These are phyloP conservation scores for Ecliptopera silaceata DNA, from an alignment of 2,888 invertebrate species.

Conservation along the genomic window DNA sequence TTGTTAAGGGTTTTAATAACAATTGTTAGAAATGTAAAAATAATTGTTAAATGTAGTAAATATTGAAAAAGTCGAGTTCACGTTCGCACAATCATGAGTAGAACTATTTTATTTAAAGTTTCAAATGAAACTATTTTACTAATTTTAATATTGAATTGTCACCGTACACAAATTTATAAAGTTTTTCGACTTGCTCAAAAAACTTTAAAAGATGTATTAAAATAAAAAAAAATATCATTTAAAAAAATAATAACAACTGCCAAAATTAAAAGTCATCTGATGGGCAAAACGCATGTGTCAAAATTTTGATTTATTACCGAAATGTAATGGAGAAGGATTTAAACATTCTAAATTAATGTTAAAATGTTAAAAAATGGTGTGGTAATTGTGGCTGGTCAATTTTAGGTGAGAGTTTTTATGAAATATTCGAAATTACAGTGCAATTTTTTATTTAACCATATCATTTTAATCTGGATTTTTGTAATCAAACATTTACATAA, in stretches of 20 bases:
- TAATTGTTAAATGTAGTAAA: slow-evolving; percentile 69
- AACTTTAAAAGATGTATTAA: slow-evolving; percentile 10
- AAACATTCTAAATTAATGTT: slow-evolving; percentile 67
- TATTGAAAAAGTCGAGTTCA: slow-evolving; percentile 66
- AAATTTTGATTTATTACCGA: slow-evolving; percentile 43
- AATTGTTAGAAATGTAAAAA: slow-evolving; percentile 50
- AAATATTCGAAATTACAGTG: slow-evolving; percentile 22
- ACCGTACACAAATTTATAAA: slow-evolving; percentile 1
- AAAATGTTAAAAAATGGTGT: slow-evolving; percentile 29
- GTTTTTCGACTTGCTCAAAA: slow-evolving; percentile 33
- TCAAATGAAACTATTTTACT: slow-evolving; percentile 9
- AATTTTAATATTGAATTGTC: slow-evolving; percentile 7
- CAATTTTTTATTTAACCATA: slow-evolving; percentile 26
- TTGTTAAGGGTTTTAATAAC: slow-evolving; percentile 49
- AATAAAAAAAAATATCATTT: background rate
- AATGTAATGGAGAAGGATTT: slow-evolving; percentile 35
- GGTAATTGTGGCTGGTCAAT: slow-evolving; percentile 62
- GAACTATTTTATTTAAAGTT: slow-evolving; percentile 38
- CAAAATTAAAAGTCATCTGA: slow-evolving; percentile 47
- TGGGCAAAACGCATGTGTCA: slow-evolving; percentile 50
- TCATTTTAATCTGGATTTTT: slow-evolving; percentile 19
- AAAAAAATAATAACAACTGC: slow-evolving; percentile 46
- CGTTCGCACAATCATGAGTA: slow-evolving; percentile 75
- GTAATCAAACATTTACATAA: slow-evolving; percentile 2
- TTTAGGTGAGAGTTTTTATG: slow-evolving; percentile 55